phyloP scores from a whole-genome alignment of 2,888 invertebrate genomes.

The Mechanitis mazaeus region DNA sequence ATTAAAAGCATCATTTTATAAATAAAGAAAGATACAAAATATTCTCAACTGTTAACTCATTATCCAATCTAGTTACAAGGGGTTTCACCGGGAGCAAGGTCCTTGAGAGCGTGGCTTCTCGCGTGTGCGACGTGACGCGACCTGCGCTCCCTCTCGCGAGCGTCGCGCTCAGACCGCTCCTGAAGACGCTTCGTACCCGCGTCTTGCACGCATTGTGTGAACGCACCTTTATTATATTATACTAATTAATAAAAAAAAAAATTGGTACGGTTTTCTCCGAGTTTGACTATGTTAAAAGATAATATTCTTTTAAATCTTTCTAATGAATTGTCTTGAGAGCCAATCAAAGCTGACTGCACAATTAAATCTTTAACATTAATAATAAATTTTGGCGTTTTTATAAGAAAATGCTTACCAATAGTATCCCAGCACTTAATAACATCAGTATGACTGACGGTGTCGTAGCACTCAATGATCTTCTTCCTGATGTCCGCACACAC shows the following conservation, averaged over 20 bases:
- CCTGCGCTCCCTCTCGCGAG: constrained; percentile 49
- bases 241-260: no score
- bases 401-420: constrained; percentile 42
- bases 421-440: constrained; percentile 52
- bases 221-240: constrained; percentile 41
- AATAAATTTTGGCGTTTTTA: not conserved
- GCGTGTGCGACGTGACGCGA: constrained; percentile 53
- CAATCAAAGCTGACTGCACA: no score
- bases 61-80: not conserved
- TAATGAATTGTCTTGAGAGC: no score
- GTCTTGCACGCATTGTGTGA: constrained; percentile 54
- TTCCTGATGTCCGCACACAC: constrained; percentile 53
- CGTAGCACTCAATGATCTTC: constrained; percentile 56
- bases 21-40: not conserved
- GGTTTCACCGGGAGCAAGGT: constrained; percentile 20
- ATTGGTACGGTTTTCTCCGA: no score
- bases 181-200: constrained; percentile 45
- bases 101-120: constrained; percentile 48
- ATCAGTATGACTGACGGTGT: constrained; percentile 33
- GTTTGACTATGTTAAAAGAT: no score
- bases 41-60: not conserved
- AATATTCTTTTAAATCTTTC: no score
- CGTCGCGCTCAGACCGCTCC: constrained; percentile 49
- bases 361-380: no score
- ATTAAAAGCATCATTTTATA: not conserved